Percentiles rank a stretch among this genome's conserved stretches.
Conservation (phyloP, 2,113 vertebrate species). For the Anser cygnoides region DNA sequence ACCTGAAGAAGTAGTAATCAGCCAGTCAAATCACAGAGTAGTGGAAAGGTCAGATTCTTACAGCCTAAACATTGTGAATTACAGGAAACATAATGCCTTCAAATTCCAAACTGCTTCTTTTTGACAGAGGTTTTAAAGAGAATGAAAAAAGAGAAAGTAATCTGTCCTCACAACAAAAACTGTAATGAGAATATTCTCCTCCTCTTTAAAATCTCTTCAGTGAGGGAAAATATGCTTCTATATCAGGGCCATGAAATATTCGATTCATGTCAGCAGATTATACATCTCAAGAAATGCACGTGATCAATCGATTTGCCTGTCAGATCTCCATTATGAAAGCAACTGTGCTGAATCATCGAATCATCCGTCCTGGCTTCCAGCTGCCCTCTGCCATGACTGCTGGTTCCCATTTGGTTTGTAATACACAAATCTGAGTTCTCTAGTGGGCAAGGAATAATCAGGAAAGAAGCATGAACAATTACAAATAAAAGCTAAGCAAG, state of each 20-base stretch:
- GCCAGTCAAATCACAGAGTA: not conserved
- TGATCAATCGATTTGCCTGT: not conserved
- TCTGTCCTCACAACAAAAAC: not conserved
- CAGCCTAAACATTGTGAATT: not conserved
- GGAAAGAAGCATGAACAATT: not conserved
- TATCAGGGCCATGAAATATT: not conserved
- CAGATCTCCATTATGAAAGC: not conserved
- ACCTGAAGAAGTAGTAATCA: not conserved
- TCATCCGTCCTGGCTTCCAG: not conserved
- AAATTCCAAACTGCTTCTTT: slow-evolving; percentile 5
- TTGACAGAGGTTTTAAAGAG: slow-evolving; percentile 13
- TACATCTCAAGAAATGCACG: not conserved
- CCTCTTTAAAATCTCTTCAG: not conserved
- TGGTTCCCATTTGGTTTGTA: not conserved
- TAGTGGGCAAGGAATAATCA: not conserved
- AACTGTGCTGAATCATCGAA: not conserved
- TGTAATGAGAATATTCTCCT: not conserved
- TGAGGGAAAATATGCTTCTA: not conserved
- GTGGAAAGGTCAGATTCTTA: not conserved
- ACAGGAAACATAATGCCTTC: slow-evolving; percentile 37
- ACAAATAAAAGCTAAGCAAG: not conserved
- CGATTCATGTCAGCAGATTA: not conserved
- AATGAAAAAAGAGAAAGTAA: not conserved
- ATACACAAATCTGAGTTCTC: not conserved
- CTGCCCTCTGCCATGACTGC: not conserved